Evolutionary conservation across 2,113 vertebrate species (phyloP), one percentile per base, ranked within the genome.

Genomic region (Psophia crepitans): DNA sequence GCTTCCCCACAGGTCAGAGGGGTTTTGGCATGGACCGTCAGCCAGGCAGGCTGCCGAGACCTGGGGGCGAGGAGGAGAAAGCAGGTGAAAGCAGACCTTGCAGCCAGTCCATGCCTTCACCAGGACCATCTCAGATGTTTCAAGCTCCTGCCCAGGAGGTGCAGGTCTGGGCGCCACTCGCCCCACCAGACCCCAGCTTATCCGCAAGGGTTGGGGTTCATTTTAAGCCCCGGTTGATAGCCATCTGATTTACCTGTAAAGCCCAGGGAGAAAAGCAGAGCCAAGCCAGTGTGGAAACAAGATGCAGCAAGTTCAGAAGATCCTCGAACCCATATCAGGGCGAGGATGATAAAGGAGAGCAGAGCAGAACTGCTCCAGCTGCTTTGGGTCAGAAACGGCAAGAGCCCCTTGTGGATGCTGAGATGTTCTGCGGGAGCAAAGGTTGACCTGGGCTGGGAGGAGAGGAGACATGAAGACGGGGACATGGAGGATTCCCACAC

Each of bases 231-330:
- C 20, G 12, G 2, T 19, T 94, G 85, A 48, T 57, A 43, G 21
- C 73, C 75, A 88, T 53, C 65, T 86, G 79, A 27, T 28, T 6
- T 46, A 44, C 7, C 46, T 68, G 44, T 41, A 81, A 68, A 89
- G 57, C 57, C 8, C 10, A 60, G 79, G 22, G 74, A 92, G 80
- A 41, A 78, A 43, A 77, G 61, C 53, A 61, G 93, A 93, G 83
- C 51, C 27, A 20, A 91, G 75, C 61, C 53, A 51, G 93, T 15
- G 20, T 87, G 87, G 46, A 41, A 87, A 94, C 97, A 96, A 97
- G 97, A 97, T 1, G 2, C 17, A 58, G 94, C 97, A 97, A 92
- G 97, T 21, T 84, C 85, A 94, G 92, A 94, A 85, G 93, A 83
- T 60, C 4, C 82, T 88, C 84, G 39, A 85, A 96, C 90, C 95